These are phyloP conservation scores for Cololabis saira DNA, from an alignment of 2,113 vertebrate species.

Conservation along the genomic window DNA sequence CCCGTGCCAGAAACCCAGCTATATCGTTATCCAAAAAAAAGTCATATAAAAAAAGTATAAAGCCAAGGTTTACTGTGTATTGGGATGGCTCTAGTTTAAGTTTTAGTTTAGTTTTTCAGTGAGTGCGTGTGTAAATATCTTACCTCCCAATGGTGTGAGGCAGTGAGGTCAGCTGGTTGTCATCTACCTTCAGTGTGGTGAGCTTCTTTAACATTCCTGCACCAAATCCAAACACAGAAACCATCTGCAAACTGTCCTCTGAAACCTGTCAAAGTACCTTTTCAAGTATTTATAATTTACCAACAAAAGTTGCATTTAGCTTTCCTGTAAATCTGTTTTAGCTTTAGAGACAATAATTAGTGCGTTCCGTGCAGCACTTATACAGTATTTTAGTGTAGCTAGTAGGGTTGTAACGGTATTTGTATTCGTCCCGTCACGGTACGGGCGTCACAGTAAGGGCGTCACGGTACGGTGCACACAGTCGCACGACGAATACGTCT, in stretches of 20 bases:
- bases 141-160: constrained; percentile 97
- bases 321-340: background rate
- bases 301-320: background rate
- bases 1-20: constrained; percentile 9
- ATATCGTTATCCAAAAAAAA: background rate
- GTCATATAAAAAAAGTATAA: constrained; percentile 11
- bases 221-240: constrained; percentile 16
- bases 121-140: constrained; percentile 48
- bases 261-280: background rate
- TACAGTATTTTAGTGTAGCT: background rate
- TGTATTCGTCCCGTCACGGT: too few species aligned
- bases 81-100: background rate
- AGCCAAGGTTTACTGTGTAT: constrained; percentile 6
- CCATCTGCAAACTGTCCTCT: background rate
- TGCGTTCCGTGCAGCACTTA: background rate
- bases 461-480: too few species aligned
- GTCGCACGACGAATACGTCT: too few species aligned
- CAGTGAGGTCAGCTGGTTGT: constrained; percentile 97
- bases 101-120: constrained; percentile 1
- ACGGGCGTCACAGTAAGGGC: too few species aligned
- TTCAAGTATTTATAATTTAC: background rate
- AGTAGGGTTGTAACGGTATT: too few species aligned
- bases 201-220: constrained; percentile 96
- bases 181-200: constrained; percentile 97
- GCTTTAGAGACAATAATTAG: too few species aligned